Base-by-base conservation (phyloP, 2,797 vertebrate species). In the Bucorvus abyssinicus region DNA sequence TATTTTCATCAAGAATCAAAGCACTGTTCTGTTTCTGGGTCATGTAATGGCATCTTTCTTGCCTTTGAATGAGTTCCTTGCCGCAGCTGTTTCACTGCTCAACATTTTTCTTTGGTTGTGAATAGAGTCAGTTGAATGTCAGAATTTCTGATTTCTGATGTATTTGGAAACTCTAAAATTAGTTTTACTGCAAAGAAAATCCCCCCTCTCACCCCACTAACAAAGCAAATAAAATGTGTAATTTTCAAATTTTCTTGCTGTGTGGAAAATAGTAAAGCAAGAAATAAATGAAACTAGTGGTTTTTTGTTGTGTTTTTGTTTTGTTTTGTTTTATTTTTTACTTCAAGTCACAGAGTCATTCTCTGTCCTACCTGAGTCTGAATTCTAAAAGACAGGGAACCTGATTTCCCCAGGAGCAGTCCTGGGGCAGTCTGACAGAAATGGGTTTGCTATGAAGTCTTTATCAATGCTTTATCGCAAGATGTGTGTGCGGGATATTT, bases 121-220 rank as follows among this genome's bases (percentile, higher is more conserved):
- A 78, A 45, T 8, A 79, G 27, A 91, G 36, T 55, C 15, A 69
- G 5, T 29, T 78, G 59, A 93, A 94, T 88, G 53, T 6, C 45
- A 61, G 55, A 84, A 76, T 84, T 93, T 87, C 61, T 84, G 27
- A 44, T 84, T 81, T 79, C 17, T 89, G 52, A 47, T 60, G 10
- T 29, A 56, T 83, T 63, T 81, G 36, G 69, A 84, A 95, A 79
- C 78, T 78, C 30, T 52, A 49, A 88, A 90, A 82, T 65, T 44
- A 59, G 14, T 63, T 91, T 65, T 75, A 52, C 47, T 82, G 47
- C 38, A 71, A 26, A 71, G 7, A 90, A 6, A 78, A 42, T 50
- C 27, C 14, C 85, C 23, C 14, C 52, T 42, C 53, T 90, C 24
- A 40, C 23, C 7, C 9, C 9, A 29, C 30, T 78, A 63, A 59